Evolutionary conservation across 2,113 vertebrate species (phyloP), one percentile per base, ranked within the genome.

Genomic region (Paramormyrops kingsleyae): DNA sequence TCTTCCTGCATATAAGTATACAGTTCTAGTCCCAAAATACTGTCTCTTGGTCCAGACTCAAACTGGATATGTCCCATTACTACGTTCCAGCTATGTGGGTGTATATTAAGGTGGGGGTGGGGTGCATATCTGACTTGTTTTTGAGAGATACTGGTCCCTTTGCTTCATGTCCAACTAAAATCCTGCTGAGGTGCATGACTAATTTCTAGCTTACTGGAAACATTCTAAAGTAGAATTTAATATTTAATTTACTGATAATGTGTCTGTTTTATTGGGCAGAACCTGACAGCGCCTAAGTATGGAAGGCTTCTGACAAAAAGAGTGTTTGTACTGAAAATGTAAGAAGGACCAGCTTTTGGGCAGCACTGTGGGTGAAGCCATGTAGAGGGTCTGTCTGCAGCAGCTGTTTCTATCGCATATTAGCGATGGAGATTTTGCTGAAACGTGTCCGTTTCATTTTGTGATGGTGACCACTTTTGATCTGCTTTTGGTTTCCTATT

Each of bases 1-100:
- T 80, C 15, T 42, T 80, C 70, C 70, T 74, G 70, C 3, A 80
- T 42, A 42, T 19, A 80, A 88, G 90, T 90, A 84, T 80, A 88
- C 8, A 15, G 27, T 86, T n/a, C 21, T 47, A 87, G 49, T 53
- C 85, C 47, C 50, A 87, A 87, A 87, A 87, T 53, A 86, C 53
- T 7, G 80, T 39, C 46, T 56, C 66, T 88, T 39, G 88, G 39
- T 53, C 80, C 31, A 89, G 6, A 12, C 15, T 88, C n/a, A 3
- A 24, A 44, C 21, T 83, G n/a, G 10, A 50, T 31, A 27, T 87
- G 35, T 0, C 87, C 42, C 87, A 44, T 84, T 53, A 42, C 35
- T 2, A 80, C 5, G 2, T 80, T 80, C 74, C 74, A 80, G 39
- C 74, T 80, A 42, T 80, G 35, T 70, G 56, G 56, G 56, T 74